Evolutionary conservation across 1,140 invertebrate species (phyloP), one percentile per base, ranked within the genome.

Genomic region (Drosophila sechellia): DNA sequence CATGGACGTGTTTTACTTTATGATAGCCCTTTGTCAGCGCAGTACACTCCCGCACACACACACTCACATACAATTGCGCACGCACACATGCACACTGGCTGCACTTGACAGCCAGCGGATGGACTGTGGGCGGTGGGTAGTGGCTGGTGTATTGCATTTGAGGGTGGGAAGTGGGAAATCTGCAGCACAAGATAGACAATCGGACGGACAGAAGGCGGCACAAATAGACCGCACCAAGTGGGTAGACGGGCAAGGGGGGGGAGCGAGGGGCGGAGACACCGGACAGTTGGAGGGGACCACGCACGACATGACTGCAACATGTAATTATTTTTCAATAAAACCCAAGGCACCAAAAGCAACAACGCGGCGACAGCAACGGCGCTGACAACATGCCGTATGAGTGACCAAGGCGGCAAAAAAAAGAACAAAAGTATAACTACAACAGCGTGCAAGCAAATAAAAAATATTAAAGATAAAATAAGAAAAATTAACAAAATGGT

Each of bases 271-370:
- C 4, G 10, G 20, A 55, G 42, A 39, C 17, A 34, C 42, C 40
- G 39, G 63, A 50, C 53, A 31, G 54, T 59, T 40, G 55, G 81
- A 60, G 66, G 61, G 70, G 61, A 46, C 79, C 76, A 87, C 76
- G 80, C 83, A 86, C 65, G 86, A 86, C 86, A 90, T 90, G 86
- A 90, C 86, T 90, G 86, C 86, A 90, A 81, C 86, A 90, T 90
- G 86, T 90, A 90, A 90, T 90, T 90, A 90, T 90, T 86, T 90
- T 90, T 90, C 86, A 90, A 90, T 90, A 90, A 90, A 90, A 81
- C 86, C 81, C 81, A 86, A 87, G 78, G 70, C 86, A 90, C 73
- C 66, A 78, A 73, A 73, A 79, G 61, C 55, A 81, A 72, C 65
- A 74, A 57, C 58, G 59, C 61, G 63, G 73, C 59, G 65, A 66